These are phyloP conservation scores for Arremon aurantiirostris DNA, from an alignment of 2,797 vertebrate genomes.

Conservation along the genomic window DNA sequence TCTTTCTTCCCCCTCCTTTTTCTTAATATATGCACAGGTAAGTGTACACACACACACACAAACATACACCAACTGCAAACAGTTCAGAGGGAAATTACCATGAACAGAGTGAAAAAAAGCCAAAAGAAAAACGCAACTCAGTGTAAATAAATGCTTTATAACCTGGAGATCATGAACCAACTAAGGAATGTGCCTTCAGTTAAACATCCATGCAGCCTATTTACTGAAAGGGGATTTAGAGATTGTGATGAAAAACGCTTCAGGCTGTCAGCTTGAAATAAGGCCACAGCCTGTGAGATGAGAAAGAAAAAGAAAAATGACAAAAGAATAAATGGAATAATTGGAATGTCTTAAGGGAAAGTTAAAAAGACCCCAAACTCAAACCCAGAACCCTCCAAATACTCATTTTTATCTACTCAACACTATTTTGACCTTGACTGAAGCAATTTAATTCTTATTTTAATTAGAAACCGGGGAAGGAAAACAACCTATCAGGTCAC, in stretches of 20 bases:
- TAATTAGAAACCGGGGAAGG: not conserved
- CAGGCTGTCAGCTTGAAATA: conserved; percentile 56
- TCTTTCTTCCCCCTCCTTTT: not conserved
- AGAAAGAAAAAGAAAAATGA: conserved; percentile 24
- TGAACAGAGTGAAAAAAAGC: not conserved
- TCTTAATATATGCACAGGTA: not conserved
- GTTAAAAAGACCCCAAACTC: not conserved
- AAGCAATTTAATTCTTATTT: not conserved
- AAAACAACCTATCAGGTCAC: not conserved
- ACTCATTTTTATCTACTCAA: not conserved
- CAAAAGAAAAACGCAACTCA: conserved; percentile 67
- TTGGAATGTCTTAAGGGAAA: conserved; percentile 45
- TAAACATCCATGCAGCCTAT: conserved; percentile 64
- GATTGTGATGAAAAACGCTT: not conserved
- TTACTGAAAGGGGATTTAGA: conserved; percentile 65
- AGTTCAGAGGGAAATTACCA: conserved; percentile 48
- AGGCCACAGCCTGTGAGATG: conserved; percentile 43
- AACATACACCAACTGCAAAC: conserved; percentile 3
- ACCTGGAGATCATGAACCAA: conserved; percentile 62
- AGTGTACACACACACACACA: not conserved
- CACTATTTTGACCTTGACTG: not conserved
- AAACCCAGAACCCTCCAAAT: not conserved
- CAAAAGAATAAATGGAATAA: conserved; percentile 64
- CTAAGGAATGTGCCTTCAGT: conserved; percentile 53
- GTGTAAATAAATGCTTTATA: conserved; percentile 65